phyloP scores from a whole-genome alignment of 2,797 vertebrate species.

The Melanogrammus aeglefinus region DNA sequence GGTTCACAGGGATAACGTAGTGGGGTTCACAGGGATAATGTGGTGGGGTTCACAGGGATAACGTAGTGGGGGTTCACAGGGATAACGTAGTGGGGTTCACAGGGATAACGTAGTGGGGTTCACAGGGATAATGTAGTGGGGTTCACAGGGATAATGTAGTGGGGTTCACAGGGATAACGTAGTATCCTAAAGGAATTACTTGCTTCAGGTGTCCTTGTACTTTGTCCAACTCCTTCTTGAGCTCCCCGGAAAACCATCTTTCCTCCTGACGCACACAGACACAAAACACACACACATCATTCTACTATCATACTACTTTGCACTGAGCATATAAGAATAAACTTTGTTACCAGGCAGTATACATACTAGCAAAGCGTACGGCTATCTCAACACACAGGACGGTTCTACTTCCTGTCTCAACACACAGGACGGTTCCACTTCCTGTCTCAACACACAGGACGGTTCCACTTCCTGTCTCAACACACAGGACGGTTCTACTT shows the following conservation, averaged over 20 bases:
- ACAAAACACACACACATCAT: neutral
- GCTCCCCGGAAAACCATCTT: constrained; percentile 95
- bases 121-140: too few relatives aligned
- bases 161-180: constrained; percentile 27
- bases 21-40: neutral
- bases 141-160: neutral
- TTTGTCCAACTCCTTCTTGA: constrained; percentile 99
- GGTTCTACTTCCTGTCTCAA: neutral
- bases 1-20: too few relatives aligned
- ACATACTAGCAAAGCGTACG: neutral
- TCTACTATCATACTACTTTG: too few relatives aligned
- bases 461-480: neutral
- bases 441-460: neutral
- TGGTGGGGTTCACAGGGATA: neutral
- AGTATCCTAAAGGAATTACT: constrained; percentile 92
- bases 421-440: too few relatives aligned
- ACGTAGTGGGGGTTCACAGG: constrained; percentile 62
- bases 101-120: constrained; percentile 66
- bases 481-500: too few relatives aligned
- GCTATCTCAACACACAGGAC: neutral
- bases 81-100: constrained; percentile 61
- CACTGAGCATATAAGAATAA: neutral
- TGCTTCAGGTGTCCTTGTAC: constrained; percentile 96
- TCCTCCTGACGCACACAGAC: constrained; percentile 80
- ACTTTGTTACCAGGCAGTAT: neutral